A percentile compares a stretch with the other conserved stretches of the same genome.
Conservation (phyloP, 2,888 invertebrate genomes). For the Conomelus anceps region DNA sequence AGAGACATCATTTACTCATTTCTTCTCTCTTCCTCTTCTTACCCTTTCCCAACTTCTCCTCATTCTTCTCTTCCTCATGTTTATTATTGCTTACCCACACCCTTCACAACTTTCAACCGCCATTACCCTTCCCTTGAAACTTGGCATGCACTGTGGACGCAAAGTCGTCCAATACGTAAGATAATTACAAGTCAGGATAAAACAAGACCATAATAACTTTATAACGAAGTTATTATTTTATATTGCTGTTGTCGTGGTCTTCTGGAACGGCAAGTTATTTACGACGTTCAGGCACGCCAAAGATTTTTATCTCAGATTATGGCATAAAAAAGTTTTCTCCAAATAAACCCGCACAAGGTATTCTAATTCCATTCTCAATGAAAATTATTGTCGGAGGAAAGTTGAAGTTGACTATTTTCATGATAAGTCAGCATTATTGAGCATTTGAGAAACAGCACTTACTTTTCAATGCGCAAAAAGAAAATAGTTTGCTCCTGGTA, state of each 20-base stretch:
- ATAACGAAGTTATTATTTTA: neutral
- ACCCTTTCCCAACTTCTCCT: neutral
- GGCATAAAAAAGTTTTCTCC: neutral
- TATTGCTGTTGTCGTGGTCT: neutral
- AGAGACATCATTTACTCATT: neutral
- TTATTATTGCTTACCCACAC: neutral
- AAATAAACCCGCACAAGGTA: neutral
- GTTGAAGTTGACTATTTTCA: neutral
- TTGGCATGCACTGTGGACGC: neutral
- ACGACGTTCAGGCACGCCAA: neutral
- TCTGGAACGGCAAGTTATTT: neutral
- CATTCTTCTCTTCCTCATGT: neutral
- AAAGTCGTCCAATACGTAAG: neutral
- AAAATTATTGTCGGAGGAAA: neutral
- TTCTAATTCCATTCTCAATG: neutral
- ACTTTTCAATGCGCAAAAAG: neutral
- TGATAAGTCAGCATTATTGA: neutral
- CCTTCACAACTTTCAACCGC: neutral
- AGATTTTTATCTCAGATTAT: neutral
- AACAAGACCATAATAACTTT: neutral
- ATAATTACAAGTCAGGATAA: neutral
- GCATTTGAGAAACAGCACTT: too few species aligned
- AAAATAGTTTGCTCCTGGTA: neutral
- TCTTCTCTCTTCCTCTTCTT: neutral
- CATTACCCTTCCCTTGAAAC: neutral